Evolutionary conservation across 64 coral and sea anemone genomes (phyloP).

Genomic region (Montipora capricornis): DNA sequence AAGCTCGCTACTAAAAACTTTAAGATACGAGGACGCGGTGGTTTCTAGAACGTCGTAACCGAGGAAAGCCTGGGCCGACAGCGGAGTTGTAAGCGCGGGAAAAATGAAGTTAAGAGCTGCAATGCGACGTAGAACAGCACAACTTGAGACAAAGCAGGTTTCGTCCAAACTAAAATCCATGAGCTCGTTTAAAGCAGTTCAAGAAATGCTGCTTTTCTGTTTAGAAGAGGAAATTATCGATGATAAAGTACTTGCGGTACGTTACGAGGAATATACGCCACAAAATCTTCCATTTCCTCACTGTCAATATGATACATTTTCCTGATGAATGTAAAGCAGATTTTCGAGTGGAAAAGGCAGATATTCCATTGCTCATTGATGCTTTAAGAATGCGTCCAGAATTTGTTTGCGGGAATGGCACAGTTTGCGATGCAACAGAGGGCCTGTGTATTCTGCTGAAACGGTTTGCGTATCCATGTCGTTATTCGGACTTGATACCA

Average conservation of each 20-base stretch:
- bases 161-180: no score
- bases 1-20: no score
- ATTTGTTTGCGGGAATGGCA: constrained; percentile 67
- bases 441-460: constrained; percentile 66
- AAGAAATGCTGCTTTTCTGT: constrained; percentile 64
- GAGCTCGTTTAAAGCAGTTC: constrained; percentile 38
- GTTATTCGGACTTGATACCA: no score
- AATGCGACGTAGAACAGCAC: constrained; percentile 38
- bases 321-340: constrained; percentile 30
- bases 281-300: constrained; percentile 54
- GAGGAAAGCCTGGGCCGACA: constrained; percentile 1
- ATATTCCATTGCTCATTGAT: constrained; percentile 37
- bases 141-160: no score
- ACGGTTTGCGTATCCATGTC: not conserved
- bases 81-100: constrained; percentile 48
- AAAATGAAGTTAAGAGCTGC: constrained; percentile 61
- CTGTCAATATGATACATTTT: constrained; percentile 30
- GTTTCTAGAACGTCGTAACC: not conserved
- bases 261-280: constrained; percentile 52
- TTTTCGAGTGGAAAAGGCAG: constrained; percentile 22
- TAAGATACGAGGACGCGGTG: no score
- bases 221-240: constrained; percentile 66
- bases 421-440: constrained; percentile 74
- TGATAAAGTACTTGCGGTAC: constrained; percentile 57
- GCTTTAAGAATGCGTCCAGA: constrained; percentile 39